Percentiles rank a stretch among this genome's conserved stretches.
These are phyloP conservation scores for Mimachlamys varia DNA, from an alignment of 2,888 invertebrate species.

Conservation along the genomic window DNA sequence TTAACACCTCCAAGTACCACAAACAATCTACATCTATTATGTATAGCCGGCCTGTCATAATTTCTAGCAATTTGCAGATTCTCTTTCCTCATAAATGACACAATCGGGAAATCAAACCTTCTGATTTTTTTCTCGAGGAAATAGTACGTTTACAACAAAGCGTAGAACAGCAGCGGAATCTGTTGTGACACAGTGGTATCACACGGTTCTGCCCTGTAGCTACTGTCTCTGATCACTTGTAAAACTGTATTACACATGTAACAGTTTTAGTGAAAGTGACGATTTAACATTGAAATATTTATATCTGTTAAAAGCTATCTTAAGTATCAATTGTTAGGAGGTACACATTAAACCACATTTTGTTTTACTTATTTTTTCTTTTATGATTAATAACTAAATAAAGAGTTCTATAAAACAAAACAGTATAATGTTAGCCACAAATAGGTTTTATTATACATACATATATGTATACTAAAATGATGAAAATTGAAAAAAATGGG, in stretches of 20 bases:
- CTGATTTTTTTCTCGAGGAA: not conserved
- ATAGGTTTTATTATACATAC: too few relatives aligned
- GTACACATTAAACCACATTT: not conserved
- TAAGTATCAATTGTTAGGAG: not conserved
- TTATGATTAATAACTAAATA: too few relatives aligned
- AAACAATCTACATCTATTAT: slow-evolving; percentile 11
- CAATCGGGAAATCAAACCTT: slow-evolving; percentile 28
- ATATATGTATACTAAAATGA: too few relatives aligned
- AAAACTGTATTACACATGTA: not conserved
- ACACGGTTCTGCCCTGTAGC: not conserved
- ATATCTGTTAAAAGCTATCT: not conserved
- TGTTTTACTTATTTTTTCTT: too few relatives aligned
- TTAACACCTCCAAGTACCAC: not conserved
- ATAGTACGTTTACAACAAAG: not conserved
- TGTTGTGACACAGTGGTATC: not conserved
- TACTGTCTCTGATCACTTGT: not conserved
- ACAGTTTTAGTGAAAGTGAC: not conserved
- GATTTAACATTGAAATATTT: slow-evolving; percentile 17
- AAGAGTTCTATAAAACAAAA: too few relatives aligned
- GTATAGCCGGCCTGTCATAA: not conserved
- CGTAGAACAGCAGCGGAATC: not conserved
- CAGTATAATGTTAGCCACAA: too few relatives aligned
- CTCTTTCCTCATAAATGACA: not conserved
- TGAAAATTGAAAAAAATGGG: too few relatives aligned
- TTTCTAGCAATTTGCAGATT: slow-evolving; percentile 2